Evolutionary conservation across 2,113 vertebrate genomes (phyloP).

Genomic region (Albula goreensis): DNA sequence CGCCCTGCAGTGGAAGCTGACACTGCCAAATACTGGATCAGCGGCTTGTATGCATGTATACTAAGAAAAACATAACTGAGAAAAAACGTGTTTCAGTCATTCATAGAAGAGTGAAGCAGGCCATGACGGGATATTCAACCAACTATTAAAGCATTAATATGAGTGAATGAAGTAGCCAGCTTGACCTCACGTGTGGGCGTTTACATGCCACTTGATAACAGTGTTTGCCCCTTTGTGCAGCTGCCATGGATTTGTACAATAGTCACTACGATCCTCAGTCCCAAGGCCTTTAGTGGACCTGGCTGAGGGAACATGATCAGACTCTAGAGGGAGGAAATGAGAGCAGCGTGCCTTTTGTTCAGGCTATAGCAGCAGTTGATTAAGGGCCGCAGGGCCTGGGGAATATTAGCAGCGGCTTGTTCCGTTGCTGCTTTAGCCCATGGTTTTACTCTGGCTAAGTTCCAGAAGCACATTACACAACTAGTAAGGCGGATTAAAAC

Average conservation of each 20-base stretch:
- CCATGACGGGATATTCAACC: not conserved
- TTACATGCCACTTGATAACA: no score
- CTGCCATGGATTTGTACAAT: no score
- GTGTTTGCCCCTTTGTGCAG: no score
- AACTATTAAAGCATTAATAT: not conserved
- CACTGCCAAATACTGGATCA: no score
- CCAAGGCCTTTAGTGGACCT: not conserved
- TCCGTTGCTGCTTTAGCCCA: no score
- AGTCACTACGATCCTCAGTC: no score
- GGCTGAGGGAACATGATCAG: not conserved
- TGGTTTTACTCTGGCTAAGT: not conserved
- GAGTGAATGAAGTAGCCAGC: no score
- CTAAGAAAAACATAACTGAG: not conserved
- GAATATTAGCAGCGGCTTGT: not conserved
- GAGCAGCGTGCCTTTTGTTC: not conserved
- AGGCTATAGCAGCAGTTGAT: no score
- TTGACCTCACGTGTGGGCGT: no score
- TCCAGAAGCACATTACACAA: constrained; percentile 5
- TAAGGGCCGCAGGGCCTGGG: no score
- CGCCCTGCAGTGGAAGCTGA: no score
- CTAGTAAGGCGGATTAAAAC: not conserved
- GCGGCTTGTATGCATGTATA: no score
- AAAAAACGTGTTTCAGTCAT: not conserved
- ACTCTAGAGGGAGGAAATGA: not conserved
- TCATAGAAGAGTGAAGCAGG: not conserved